phyloP scores from a whole-genome alignment of 2,888 invertebrate species.

The Parelbella ahira region DNA sequence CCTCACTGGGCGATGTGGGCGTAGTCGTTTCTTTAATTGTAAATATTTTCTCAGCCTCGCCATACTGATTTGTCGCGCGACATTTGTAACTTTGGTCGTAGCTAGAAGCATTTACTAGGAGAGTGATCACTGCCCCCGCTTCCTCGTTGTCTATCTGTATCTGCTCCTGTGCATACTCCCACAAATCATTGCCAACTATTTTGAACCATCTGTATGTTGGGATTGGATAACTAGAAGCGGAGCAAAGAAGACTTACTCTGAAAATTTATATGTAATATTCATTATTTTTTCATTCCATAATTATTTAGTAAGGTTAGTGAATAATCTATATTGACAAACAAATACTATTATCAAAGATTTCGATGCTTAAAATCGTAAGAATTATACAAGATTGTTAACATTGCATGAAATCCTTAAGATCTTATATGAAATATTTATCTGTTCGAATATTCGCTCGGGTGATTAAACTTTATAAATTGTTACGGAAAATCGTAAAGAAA shows the following conservation, averaged over 20 bases:
- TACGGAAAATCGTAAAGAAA: no score
- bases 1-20: slow-evolving; percentile 48
- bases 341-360: no score
- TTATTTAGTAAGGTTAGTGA: no score
- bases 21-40: slow-evolving; percentile 41
- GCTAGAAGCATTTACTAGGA: slow-evolving; percentile 43
- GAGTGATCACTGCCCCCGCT: slow-evolving; percentile 40
- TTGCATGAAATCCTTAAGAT: no score
- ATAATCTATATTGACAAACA: no score
- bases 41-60: slow-evolving; percentile 44
- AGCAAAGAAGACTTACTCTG: slow-evolving; percentile 55
- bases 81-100: slow-evolving; percentile 51
- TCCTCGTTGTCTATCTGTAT: slow-evolving; percentile 42
- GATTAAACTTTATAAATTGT: no score
- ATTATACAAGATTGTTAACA: no score
- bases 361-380: no score
- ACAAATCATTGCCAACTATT: slow-evolving; percentile 40
- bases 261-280: no score
- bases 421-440: no score
- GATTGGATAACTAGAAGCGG: slow-evolving; percentile 48
- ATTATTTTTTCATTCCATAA: no score
- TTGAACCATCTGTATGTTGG: slow-evolving; percentile 58
- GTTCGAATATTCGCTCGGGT: no score
- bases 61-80: slow-evolving; percentile 48
- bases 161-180: slow-evolving; percentile 46